Conservation (phyloP, 1,140 invertebrate species). For the Helicoverpa armigera region DNA sequence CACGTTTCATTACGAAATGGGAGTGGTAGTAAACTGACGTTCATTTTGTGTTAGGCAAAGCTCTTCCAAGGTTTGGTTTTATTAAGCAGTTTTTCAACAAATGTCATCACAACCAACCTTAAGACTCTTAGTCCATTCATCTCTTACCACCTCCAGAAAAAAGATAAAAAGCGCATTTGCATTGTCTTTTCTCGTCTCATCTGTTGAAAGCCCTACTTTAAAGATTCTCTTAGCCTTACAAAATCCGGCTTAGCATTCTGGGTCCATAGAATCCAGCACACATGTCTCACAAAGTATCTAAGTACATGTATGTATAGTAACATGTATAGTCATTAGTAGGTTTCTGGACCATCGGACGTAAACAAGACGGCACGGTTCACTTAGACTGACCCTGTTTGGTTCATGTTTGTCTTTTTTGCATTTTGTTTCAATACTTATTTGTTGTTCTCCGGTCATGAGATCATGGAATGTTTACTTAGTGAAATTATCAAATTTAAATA, state of each 20-base stretch:
- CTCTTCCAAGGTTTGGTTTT: no score
- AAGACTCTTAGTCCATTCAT: no score
- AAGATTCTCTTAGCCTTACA: not conserved
- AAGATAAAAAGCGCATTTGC: no score
- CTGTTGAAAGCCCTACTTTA: no score
- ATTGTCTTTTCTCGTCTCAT: no score
- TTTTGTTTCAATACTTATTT: not conserved
- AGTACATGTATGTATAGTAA: no score
- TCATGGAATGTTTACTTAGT: no score
- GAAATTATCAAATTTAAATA: no score
- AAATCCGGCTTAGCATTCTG: not conserved
- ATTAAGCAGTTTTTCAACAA: no score
- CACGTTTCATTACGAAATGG: not conserved
- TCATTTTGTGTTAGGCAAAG: no score
- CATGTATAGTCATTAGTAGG: slow-evolving; percentile 23
- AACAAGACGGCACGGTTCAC: slow-evolving; percentile 29
- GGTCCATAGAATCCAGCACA: not conserved
- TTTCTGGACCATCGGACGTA: slow-evolving; percentile 20
- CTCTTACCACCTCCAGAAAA: no score
- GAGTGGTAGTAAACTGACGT: not conserved
- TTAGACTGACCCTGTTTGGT: slow-evolving; percentile 8
- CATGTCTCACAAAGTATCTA: not conserved
- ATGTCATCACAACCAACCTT: no score
- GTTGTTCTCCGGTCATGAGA: slow-evolving; percentile 10
- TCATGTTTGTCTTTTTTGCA: slow-evolving; percentile 4